Conservation (phyloP, 2,113 vertebrate genomes). For the Apaloderma vittatum region DNA sequence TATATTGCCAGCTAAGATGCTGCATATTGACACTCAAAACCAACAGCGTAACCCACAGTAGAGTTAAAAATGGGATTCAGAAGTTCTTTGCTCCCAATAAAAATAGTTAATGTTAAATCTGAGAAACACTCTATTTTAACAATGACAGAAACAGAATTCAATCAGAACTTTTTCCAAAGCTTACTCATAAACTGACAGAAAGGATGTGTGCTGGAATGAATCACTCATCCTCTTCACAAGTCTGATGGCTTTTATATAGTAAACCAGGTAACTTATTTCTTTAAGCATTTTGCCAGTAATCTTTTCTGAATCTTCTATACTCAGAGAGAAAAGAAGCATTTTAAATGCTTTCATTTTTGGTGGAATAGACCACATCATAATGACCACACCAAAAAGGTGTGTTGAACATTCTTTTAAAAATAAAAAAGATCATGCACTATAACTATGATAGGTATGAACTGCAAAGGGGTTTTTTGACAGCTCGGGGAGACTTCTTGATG, state of each 20-base stretch:
- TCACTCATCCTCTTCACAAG: not conserved
- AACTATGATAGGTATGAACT: not conserved
- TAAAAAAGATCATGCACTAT: not conserved
- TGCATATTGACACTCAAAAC: not conserved
- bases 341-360: not conserved
- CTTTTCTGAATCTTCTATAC: not conserved
- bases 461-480: not conserved
- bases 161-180: not conserved
- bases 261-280: not conserved
- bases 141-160: not conserved
- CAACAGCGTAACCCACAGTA: not conserved
- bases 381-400: not conserved
- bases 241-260: not conserved
- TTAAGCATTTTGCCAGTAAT: not conserved
- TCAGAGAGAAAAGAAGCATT: not conserved
- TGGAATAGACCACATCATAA: not conserved
- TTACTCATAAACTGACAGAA: not conserved
- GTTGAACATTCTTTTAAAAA: not conserved
- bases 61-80: not conserved
- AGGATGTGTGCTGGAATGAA: not conserved
- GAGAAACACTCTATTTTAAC: not conserved
- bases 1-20: not conserved
- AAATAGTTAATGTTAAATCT: not conserved
- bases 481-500: not conserved
- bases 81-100: not conserved